A percentile compares a stretch with the other conserved stretches of the same genome.
Evolutionary conservation across 23 tunicate species (phyloP).

Genomic region (Styela plicata): DNA sequence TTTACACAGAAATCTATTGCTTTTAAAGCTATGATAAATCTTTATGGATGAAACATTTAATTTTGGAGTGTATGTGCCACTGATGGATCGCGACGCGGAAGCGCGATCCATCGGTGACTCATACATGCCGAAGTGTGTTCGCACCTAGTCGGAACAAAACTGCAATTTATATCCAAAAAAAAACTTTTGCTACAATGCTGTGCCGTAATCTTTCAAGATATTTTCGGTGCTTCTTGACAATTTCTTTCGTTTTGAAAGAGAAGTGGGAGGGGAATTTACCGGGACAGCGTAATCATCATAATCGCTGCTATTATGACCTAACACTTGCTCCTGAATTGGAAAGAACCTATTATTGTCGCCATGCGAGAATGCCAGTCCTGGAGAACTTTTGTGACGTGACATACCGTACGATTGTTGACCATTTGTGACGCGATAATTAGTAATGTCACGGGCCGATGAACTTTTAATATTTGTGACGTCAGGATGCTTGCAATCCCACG

Average conservation of each 20-base stretch:
- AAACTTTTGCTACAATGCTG: neutral
- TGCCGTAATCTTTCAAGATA: neutral
- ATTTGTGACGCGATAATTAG: neutral
- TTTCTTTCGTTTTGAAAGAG: neutral
- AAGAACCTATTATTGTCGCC: neutral
- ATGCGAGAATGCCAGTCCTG: neutral
- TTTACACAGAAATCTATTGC: too few relatives aligned
- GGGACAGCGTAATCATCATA: conserved; percentile 8
- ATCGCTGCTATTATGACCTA: neutral
- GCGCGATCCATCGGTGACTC: too few relatives aligned
- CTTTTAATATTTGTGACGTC: neutral
- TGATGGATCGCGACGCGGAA: too few relatives aligned
- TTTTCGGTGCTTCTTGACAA: neutral
- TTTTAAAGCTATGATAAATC: too few relatives aligned
- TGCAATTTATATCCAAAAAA: too few relatives aligned
- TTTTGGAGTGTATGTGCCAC: too few relatives aligned
- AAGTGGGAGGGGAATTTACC: conserved; percentile 1
- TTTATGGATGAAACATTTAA: too few relatives aligned
- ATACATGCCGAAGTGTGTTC: too few relatives aligned
- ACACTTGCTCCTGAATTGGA: neutral
- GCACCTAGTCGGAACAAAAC: too few relatives aligned
- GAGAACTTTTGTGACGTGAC: neutral
- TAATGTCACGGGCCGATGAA: neutral
- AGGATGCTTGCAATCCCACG: neutral
- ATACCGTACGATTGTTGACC: neutral